Base-by-base conservation (phyloP, 2,113 vertebrate genomes). In the Tychaedon coryphoeus region DNA sequence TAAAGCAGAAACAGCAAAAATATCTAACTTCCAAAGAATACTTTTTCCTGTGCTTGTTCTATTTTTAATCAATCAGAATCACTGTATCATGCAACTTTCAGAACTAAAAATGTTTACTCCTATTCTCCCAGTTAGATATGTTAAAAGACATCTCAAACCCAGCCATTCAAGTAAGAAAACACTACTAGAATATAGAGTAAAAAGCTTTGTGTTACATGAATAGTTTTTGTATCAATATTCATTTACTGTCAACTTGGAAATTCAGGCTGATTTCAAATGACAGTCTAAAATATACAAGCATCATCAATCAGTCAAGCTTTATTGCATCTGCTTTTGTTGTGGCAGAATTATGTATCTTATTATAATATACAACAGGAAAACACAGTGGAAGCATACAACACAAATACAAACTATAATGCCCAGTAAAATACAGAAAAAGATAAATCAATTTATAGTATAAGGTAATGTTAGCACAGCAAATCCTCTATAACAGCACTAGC, bases 381-480 rank as follows among this genome's bases (percentile, higher is more conserved):
- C 31, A 51, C 56, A 89, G 45, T 88, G 42, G 75, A 94, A 88
- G 10, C 34, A 62, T 54, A 65, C 47, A 92, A 79, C 47, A 75
- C 36, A 92, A 90, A 90, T 24, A 50, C 19, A 71, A 82, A 87
- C 36, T 36, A 83, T 66, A 92, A 80, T 72, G 56, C 19, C 42
- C 38, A 85, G 50, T 43, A 94, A 94, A 95, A 93, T 34, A 66
- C 34, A 91, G 36, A 34, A 92, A 87, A 92, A 80, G 34, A 95
- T 66, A 65, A 34, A 62, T 57, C 4, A 3, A 62, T 95, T 81
- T 90, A 51, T 54, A 62, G 33, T 43, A 51, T 5, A 76, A 58
- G 29, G 25, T 40, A 87, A 65, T 28, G 50, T 86, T 88, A 88
- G 75, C 71, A 69, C 54, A 90, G 74, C 51, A 90, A 94, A 76